Evolutionary conservation across 2,113 vertebrate species (phyloP).

Genomic region (Lophius piscatorius): DNA sequence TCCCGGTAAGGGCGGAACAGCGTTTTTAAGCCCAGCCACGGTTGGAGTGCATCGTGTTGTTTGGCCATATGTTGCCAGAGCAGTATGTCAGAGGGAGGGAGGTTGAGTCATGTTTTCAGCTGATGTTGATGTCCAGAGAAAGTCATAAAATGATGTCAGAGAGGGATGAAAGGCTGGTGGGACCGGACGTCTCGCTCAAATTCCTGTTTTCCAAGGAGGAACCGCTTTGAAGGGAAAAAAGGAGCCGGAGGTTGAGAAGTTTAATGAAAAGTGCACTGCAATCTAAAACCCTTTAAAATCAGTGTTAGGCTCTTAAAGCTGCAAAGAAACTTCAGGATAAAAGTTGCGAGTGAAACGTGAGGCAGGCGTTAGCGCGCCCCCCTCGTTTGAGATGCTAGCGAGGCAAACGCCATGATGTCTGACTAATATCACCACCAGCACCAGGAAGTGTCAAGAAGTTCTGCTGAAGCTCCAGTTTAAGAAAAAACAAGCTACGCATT

Average conservation of each 20-base stretch:
- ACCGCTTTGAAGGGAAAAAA: not conserved
- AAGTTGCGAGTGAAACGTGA: no score
- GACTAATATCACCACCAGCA: not conserved
- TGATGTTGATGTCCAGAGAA: conserved; percentile 37
- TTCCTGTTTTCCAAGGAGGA: not conserved
- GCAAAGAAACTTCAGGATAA: not conserved
- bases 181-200: not conserved
- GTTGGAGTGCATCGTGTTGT: conserved; percentile 55
- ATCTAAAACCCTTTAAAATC: not conserved
- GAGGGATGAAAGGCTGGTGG: not conserved
- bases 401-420: not conserved
- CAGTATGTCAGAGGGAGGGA: conserved; percentile 43
- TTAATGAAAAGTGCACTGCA: not conserved
- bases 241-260: conserved; percentile 3
- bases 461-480: conserved; percentile 4
- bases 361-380: no score
- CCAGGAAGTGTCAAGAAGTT: not conserved
- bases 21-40: conserved; percentile 49
- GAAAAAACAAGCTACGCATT: not conserved
- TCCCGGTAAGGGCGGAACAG: conserved; percentile 43
- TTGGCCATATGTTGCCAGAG: conserved; percentile 57
- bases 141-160: conserved; percentile 50
- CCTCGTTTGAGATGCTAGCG: not conserved
- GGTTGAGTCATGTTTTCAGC: conserved; percentile 60
- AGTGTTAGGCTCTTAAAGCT: not conserved